Base-by-base conservation (phyloP, 2,797 vertebrate species). In the Pagetopsis macropterus region DNA sequence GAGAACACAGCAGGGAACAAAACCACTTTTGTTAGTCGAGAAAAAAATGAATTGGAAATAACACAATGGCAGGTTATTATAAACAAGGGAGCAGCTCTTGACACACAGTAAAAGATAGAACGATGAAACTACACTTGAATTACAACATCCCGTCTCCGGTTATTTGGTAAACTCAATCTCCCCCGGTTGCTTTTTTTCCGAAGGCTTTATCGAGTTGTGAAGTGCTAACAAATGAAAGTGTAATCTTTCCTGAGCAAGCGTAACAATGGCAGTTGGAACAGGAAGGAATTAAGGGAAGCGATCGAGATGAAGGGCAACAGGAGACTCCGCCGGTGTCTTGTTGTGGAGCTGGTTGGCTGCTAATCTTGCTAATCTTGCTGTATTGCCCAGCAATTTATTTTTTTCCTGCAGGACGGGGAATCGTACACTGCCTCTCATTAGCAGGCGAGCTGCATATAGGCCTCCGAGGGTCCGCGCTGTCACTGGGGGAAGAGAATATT, bases 31-130 rank as follows among this genome's bases (percentile, higher is more conserved):
- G 84, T 89, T 79, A 59, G 61, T 10, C 16, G 37, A 15, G 58
- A 72, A 52, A 79, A 72, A 81, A 81, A 72, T 19, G 76, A 84
- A 83, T 77, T 64, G 81, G 73, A 87, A 89, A 83, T 77, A 85
- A 83, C 75, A 90, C 88, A 87, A 84, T 89, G 85, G 82, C 86
- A 80, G 84, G 83, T 88, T 88, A 85, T 92, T 87, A 88, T 74
- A 81, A 92, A 86, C 85, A 86, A 86, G 80, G 79, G 83, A 87
- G 76, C 67, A 12, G 65, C 70, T 82, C 79, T 86, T 80, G 77
- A 89, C 84, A 76, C 82, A 40, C 65, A 51, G 75, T 74, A 60
- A 76, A 80, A 85, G 72, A 82, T 72, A 62, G 78, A 86, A 80
- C 75, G 84, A 87, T 80, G 87, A 86, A 83, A 88, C 76, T 43